Evolutionary conservation across 2,888 invertebrate genomes (phyloP), one percentile per base, ranked within the genome.

Genomic region (Metopia argyrocephala): DNA sequence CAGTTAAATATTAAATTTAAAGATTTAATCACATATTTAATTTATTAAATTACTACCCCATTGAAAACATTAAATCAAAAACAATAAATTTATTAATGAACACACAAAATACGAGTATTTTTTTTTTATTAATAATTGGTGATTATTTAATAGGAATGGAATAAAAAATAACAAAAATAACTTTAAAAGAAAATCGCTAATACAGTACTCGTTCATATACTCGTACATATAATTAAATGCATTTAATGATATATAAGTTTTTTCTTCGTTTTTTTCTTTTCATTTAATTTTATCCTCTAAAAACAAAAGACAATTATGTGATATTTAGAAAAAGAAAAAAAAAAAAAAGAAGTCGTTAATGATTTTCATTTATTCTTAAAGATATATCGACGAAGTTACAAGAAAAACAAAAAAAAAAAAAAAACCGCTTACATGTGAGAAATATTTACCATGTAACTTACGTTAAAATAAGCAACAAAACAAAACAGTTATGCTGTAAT

Each of bases 121-220:
- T n/a, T n/a, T n/a, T n/a, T n/a, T n/a, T n/a, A 18, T 75, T 75
- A 9, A 75, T 61, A 75, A 75, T 66, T 68, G 46, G 28, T 62
- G 74, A 61, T 79, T 74, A 62, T 68, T 64, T 57, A 56, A 46
- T 25, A 66, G 38, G 46, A 69, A 75, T 38, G 12, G 4, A 38
- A 15, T 12, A 6, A 28, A 52, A 54, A 56, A 27, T 12, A 4
- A 2, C 1, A 45, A 69, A 5, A 56, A 25, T 75, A 74, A 56
- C 64, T 62, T 15, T 25, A 46, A 48, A 48, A 38, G 20, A 23
- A 57, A n/a, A 28, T 71, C 38, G 38, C 28, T 48, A 64, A 56
- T 48, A 57, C 38, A 57, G 2, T 18, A n/a, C n/a, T n/a, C n/a
- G n/a, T n/a, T n/a, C n/a, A n/a, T n/a, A n/a, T n/a, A n/a, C n/a